These are phyloP conservation scores for Montipora cactus DNA, from an alignment of 64 coral and sea anemone species.

Conservation along the genomic window DNA sequence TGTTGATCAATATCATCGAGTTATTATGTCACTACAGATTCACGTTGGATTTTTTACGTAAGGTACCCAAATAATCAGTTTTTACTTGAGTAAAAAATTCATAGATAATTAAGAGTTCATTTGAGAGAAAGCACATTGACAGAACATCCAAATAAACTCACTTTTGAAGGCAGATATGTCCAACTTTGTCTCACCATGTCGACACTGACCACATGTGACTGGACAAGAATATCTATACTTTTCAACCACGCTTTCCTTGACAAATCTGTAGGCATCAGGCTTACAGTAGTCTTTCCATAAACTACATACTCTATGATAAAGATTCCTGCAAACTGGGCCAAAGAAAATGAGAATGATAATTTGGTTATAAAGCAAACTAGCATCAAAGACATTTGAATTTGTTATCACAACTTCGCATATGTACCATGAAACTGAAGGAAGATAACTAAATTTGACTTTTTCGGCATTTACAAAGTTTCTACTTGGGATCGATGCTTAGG, in stretches of 20 bases:
- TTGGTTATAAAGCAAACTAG: not conserved
- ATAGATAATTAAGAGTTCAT: not conserved
- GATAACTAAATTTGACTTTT: too few species aligned
- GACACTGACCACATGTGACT: constrained; percentile 1
- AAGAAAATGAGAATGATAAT: not conserved
- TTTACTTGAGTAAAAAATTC: too few species aligned
- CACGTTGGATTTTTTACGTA: too few species aligned
- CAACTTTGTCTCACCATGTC: not conserved
- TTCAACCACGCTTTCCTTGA: constrained; percentile 4
- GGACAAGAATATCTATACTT: constrained; percentile 24
- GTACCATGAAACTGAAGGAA: too few species aligned
- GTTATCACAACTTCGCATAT: too few species aligned
- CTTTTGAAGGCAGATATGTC: not conserved
- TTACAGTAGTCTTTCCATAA: constrained; percentile 19
- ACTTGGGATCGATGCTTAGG: too few species aligned
- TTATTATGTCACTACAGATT: too few species aligned
- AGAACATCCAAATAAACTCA: not conserved
- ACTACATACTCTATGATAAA: not conserved
- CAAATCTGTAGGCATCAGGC: constrained; percentile 10
- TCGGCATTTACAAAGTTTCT: too few species aligned
- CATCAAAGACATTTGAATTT: not conserved
- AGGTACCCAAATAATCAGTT: too few species aligned
- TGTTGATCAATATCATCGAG: too few species aligned
- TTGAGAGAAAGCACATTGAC: not conserved
- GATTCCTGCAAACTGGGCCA: constrained; percentile 9